These are phyloP conservation scores for Zophobas morio DNA, from an alignment of 1,140 invertebrate species.

Conservation along the genomic window DNA sequence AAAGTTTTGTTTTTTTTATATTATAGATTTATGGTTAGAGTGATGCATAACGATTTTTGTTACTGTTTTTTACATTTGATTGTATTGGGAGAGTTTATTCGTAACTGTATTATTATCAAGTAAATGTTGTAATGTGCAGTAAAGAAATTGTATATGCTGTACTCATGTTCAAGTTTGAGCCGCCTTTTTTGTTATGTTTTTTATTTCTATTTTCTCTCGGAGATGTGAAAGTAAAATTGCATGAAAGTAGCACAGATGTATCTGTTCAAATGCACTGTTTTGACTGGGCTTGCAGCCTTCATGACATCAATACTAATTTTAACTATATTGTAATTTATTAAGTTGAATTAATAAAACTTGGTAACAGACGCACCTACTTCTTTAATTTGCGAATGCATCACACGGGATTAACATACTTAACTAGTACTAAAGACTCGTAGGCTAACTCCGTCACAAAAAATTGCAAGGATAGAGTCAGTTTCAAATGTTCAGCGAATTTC, in stretches of 20 bases:
- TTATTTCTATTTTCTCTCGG: not conserved
- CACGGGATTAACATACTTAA: too few species aligned
- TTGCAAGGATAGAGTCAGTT: too few species aligned
- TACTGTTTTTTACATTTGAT: conserved; percentile 41
- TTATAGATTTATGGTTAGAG: conserved; percentile 32
- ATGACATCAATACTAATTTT: conserved; percentile 31
- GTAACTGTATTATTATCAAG: conserved; percentile 24
- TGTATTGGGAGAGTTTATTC: conserved; percentile 48
- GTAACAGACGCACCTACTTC: conserved; percentile 3
- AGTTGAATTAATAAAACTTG: conserved; percentile 29
- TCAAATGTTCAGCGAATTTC: too few species aligned
- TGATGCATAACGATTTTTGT: conserved; percentile 24
- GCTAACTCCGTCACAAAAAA: too few species aligned
- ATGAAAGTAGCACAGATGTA: conserved; percentile 41
- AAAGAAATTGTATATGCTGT: conserved; percentile 27
- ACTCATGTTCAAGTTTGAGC: conserved; percentile 13
- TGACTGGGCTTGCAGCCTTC: conserved; percentile 20
- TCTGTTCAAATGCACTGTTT: conserved; percentile 31
- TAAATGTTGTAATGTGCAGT: conserved; percentile 46
- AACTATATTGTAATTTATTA: conserved; percentile 23
- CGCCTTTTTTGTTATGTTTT: conserved; percentile 18
- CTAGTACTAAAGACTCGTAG: too few species aligned
- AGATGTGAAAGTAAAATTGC: conserved; percentile 23
- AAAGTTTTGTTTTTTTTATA: conserved; percentile 32
- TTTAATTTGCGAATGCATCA: not conserved